These are phyloP conservation scores for Mellivora capensis DNA, from an alignment of 2,113 vertebrate species.

Conservation along the genomic window DNA sequence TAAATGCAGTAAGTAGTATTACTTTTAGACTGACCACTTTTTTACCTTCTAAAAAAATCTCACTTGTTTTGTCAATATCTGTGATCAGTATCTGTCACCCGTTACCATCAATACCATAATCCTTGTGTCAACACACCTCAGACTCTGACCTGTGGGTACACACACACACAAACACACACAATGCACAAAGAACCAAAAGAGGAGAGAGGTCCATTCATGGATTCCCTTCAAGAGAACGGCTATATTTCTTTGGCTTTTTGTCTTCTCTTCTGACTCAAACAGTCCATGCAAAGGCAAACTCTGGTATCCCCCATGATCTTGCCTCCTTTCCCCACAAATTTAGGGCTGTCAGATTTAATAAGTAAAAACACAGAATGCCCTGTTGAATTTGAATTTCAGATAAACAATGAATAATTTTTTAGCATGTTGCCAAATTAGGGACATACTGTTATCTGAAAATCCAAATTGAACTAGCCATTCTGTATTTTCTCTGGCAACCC, in stretches of 20 bases:
- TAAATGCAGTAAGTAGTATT: background rate
- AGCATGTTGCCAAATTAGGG: background rate
- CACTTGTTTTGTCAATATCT: background rate
- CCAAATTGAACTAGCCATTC: background rate
- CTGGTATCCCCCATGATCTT: too few relatives aligned
- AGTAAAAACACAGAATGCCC: background rate
- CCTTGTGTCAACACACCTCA: background rate
- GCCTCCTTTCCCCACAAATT: background rate
- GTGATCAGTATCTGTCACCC: background rate
- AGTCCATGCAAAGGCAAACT: background rate
- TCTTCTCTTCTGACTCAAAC: background rate
- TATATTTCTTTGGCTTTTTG: background rate
- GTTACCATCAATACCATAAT: background rate
- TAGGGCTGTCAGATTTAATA: background rate
- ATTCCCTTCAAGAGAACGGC: background rate
- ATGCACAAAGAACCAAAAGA: background rate
- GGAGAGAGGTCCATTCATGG: background rate
- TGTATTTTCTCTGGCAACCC: background rate
- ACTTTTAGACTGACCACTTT: background rate
- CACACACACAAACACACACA: background rate
- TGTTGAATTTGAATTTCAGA: background rate
- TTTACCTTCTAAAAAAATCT: background rate
- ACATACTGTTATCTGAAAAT: background rate
- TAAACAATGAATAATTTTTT: background rate
- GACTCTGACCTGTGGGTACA: accelerated